A percentile compares a stretch with the other conserved stretches of the same genome.
phyloP scores from a whole-genome alignment of 1,140 invertebrate species.

The Adoxophyes honmai region DNA sequence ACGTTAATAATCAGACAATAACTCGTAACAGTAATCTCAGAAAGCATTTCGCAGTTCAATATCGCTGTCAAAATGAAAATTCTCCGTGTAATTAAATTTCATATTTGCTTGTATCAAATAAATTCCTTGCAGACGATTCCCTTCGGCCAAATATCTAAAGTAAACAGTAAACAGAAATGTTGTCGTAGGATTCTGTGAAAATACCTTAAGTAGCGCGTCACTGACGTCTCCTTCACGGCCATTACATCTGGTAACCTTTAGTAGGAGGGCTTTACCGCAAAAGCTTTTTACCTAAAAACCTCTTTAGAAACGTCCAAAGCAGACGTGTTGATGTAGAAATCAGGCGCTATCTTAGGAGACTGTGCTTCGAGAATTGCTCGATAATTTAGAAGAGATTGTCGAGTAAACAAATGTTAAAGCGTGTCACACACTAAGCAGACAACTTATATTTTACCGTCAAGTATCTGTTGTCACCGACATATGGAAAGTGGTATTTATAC shows the following conservation, averaged over 20 bases:
- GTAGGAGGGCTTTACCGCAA: conserved; percentile 9
- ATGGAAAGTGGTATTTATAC: too few relatives aligned
- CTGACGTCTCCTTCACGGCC: conserved; percentile 12
- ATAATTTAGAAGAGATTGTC: not conserved
- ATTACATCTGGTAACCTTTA: conserved; percentile 14
- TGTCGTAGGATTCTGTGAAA: conserved; percentile 14
- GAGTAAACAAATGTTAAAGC: too few relatives aligned
- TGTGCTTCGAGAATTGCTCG: not conserved
- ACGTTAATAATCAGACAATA: too few relatives aligned
- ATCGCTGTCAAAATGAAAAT: conserved; percentile 8
- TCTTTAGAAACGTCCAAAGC: conserved; percentile 15
- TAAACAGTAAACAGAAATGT: conserved; percentile 16
- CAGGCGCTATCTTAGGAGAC: conserved; percentile 4
- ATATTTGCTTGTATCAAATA: conserved; percentile 1
- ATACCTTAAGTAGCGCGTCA: conserved; percentile 14
- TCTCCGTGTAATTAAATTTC: not conserved
- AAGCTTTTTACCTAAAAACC: conserved; percentile 17
- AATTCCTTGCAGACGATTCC: not conserved
- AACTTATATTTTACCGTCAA: too few relatives aligned
- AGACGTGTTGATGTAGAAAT: conserved; percentile 14
- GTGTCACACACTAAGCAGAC: too few relatives aligned
- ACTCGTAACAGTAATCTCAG: too few relatives aligned
- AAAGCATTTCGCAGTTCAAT: not conserved
- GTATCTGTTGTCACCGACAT: too few relatives aligned
- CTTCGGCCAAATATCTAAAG: conserved; percentile 12